Base-by-base conservation (phyloP, 2,888 invertebrate genomes). In the Criorhina ranunculi region DNA sequence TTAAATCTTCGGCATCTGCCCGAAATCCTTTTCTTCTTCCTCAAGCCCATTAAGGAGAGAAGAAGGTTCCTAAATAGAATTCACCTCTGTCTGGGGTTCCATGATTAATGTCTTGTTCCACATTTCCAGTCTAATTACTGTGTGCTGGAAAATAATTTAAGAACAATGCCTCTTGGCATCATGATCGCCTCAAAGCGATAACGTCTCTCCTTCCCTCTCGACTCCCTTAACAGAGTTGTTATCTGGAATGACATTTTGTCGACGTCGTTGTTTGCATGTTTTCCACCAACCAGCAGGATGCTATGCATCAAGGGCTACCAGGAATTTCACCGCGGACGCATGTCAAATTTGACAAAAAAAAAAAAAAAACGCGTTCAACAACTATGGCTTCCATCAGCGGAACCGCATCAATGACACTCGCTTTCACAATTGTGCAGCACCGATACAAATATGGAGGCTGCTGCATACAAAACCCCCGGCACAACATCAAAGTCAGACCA, bases 101-200 rank as follows among this genome's bases (percentile, higher is more conserved):
- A 67, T 76, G 85, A 85, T 85, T 85, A 80, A 85, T 85, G 85
- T 85, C 86, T 86, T 86, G 86, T 81, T 80, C 86, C 62, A 86
- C 76, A 86, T 86, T 86, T 86, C 76, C 86, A 77, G 80, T 86
- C 80, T 86, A 86, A 86, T 86, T 86, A 86, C 86, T 85, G 70
- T 85, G 70, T 29, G 72, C 40, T 55, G 66, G 72, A 86, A 81
- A 86, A 80, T 80, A 77, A 86, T 86, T 86, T 77, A 60, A 77
- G 72, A 86, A 80, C 80, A 86, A 80, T 86, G 81, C 64, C 79
- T 49, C 37, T n/a, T n/a, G 53, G 57, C 83, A 78, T 73, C 53
- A 55, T 79, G 85, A 85, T 85, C 70, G 85, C 67, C 59, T 57
- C 67, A 55, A 46, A 64, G 51, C 75, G 85, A 85, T 85, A 85